phyloP scores from a whole-genome alignment of 2,113 vertebrate genomes.

The Progne subis region DNA sequence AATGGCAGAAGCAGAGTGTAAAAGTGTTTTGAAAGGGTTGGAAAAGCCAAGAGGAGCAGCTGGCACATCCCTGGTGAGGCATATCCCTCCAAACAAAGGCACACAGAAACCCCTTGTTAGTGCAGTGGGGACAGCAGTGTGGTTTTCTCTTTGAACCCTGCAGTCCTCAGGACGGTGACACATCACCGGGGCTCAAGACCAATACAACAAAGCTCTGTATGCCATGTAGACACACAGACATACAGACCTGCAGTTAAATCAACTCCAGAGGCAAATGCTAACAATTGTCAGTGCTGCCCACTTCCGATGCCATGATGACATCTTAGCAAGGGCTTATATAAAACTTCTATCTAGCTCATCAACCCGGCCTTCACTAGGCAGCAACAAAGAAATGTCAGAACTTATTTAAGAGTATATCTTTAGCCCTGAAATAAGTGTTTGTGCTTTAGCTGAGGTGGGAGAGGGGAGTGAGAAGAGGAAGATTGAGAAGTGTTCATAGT shows the following conservation, averaged over 20 bases:
- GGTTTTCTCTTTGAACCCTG: not conserved
- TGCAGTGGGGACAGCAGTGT: not conserved
- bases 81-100: not conserved
- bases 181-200: constrained; percentile 10
- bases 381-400: constrained; percentile 37
- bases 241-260: not conserved
- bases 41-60: constrained; percentile 12
- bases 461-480: not conserved
- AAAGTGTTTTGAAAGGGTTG: constrained; percentile 22
- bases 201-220: not conserved
- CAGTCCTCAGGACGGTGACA: not conserved
- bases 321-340: not conserved
- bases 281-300: constrained; percentile 12
- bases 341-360: not conserved
- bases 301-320: not conserved
- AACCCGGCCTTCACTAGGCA: not conserved
- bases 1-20: constrained; percentile 52
- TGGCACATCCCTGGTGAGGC: not conserved
- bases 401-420: not conserved
- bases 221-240: not conserved
- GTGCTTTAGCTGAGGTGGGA: not conserved
- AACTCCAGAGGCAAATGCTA: not conserved
- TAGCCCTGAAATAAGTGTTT: not conserved
- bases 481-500: not conserved
- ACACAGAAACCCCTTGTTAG: not conserved